phyloP scores from a whole-genome alignment of 2,888 invertebrate species.

The Aphodius sticticus region DNA sequence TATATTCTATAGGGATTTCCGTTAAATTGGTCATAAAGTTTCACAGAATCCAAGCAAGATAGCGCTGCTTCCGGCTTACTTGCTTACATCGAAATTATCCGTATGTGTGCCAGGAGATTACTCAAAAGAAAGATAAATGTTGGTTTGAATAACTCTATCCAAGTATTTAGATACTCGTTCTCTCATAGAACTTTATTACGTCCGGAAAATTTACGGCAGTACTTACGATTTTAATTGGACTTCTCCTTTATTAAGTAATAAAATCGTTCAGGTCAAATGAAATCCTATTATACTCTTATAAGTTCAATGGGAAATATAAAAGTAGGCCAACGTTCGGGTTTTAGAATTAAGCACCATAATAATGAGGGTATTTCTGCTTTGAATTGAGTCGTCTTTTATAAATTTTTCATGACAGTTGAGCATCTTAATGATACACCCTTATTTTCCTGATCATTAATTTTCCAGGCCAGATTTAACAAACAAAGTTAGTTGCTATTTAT shows the following conservation, averaged over 20 bases:
- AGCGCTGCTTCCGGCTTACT: not conserved
- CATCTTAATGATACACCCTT: no score
- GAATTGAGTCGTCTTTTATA: no score
- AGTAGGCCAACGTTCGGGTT: not conserved
- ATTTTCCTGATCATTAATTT: no score
- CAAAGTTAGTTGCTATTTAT: no score
- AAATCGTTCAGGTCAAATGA: not conserved
- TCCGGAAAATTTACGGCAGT: not conserved
- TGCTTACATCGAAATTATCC: not conserved
- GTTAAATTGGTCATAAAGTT: not conserved
- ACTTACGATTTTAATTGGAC: not conserved
- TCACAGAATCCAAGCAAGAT: not conserved
- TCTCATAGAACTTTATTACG: not conserved
- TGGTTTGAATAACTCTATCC: not conserved
- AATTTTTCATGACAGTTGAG: no score
- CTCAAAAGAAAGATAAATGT: not conserved
- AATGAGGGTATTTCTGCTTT: no score
- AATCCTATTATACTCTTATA: not conserved
- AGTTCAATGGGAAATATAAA: not conserved
- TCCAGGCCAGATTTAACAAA: no score
- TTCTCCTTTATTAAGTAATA: not conserved
- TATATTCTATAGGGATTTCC: not conserved
- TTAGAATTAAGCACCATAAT: not conserved
- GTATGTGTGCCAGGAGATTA: not conserved
- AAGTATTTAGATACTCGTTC: not conserved